phyloP scores from a whole-genome alignment of 2,797 vertebrate species.

The Anas flavirostris region DNA sequence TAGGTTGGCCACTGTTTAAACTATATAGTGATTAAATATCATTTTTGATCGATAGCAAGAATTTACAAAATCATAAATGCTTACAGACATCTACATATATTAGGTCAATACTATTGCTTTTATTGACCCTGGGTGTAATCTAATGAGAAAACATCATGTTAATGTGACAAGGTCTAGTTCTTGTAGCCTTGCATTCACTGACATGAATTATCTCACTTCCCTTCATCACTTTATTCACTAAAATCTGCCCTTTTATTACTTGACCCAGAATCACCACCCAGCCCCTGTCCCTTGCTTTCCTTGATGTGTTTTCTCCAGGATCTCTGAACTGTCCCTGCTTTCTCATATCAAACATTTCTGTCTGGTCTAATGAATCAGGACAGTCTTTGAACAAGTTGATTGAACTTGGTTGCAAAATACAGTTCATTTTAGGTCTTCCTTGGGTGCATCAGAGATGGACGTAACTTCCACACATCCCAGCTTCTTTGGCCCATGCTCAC shows the following conservation, averaged over 20 bases:
- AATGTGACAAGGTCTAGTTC: neutral
- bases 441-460: neutral
- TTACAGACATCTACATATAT: neutral
- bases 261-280: neutral
- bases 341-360: neutral
- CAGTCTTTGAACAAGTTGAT: neutral
- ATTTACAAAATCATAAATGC: slow-evolving; percentile 35
- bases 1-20: neutral
- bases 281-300: neutral
- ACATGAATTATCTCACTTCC: neutral
- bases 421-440: neutral
- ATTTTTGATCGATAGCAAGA: neutral
- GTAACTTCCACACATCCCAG: fast-evolving
- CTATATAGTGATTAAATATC: neutral
- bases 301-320: neutral
- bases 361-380: neutral
- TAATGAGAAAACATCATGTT: slow-evolving; percentile 32
- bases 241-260: neutral
- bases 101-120: slow-evolving; percentile 33
- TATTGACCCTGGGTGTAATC: slow-evolving; percentile 27
- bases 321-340: neutral
- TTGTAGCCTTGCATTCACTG: neutral
- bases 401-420: neutral
- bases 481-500: neutral
- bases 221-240: slow-evolving; percentile 4